Percentiles rank a stretch among this genome's conserved stretches.
These are phyloP conservation scores for Colletes latitarsis DNA, from an alignment of 1,140 invertebrate genomes.

Conservation along the genomic window DNA sequence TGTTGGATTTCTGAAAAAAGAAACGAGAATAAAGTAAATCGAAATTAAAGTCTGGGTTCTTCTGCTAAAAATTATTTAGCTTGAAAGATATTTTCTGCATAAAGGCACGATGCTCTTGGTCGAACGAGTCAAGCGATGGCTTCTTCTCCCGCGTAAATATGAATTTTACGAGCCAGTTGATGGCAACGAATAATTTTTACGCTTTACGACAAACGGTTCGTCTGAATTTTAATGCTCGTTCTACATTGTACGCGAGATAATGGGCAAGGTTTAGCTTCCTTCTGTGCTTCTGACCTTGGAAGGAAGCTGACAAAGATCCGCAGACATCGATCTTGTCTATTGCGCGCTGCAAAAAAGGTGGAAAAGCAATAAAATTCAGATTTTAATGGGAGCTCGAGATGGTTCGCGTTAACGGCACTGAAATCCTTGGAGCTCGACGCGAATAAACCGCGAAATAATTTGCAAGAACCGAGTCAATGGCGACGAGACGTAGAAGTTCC, in stretches of 20 bases:
- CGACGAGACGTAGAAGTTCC: not conserved
- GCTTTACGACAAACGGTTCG: not conserved
- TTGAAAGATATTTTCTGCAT: no score
- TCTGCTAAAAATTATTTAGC: no score
- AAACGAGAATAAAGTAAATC: not conserved
- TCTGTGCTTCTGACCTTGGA: not conserved
- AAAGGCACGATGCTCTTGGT: no score
- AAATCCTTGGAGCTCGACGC: not conserved
- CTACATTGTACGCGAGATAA: no score
- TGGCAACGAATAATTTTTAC: not conserved
- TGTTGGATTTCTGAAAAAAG: conserved; percentile 87
- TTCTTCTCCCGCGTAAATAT: not conserved
- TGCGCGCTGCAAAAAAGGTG: no score
- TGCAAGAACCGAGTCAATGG: no score
- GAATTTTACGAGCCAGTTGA: no score
- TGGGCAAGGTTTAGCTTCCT: not conserved
- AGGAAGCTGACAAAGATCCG: not conserved
- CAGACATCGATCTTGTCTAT: not conserved
- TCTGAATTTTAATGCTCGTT: not conserved
- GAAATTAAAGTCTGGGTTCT: not conserved
- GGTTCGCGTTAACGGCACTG: not conserved
- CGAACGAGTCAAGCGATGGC: not conserved
- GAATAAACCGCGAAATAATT: not conserved
- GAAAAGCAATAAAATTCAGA: not conserved
- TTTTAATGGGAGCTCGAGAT: not conserved